Conservation (phyloP, 1,140 invertebrate species). For the Lordiphosa collinella region DNA sequence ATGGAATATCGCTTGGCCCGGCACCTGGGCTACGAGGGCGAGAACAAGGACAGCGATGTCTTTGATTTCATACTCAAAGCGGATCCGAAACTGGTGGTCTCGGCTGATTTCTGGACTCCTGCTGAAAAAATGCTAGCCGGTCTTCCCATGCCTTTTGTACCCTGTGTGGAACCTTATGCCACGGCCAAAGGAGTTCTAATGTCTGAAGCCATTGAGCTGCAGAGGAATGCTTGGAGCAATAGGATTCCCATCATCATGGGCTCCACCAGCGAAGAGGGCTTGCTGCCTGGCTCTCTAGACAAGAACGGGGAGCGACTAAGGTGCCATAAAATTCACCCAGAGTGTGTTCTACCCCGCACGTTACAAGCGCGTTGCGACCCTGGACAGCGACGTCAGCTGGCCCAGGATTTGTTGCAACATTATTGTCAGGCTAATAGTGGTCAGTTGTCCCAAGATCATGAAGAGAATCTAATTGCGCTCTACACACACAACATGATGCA, state of each 20-base stretch:
- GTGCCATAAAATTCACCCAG: slow-evolving; percentile 12
- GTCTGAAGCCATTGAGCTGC: slow-evolving; percentile 34
- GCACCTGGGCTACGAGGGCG: slow-evolving; percentile 57
- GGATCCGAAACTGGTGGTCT: slow-evolving; percentile 26
- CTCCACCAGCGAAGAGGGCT: slow-evolving; percentile 34
- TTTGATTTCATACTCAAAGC: slow-evolving; percentile 29
- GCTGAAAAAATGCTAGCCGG: slow-evolving; percentile 14
- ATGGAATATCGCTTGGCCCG: slow-evolving; percentile 58
- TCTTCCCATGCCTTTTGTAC: slow-evolving; percentile 8
- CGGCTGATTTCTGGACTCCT: slow-evolving; percentile 18
- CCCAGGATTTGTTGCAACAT: slow-evolving; percentile 21
- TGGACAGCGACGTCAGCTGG: slow-evolving; percentile 25
- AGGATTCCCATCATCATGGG: slow-evolving; percentile 57
- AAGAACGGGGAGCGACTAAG: slow-evolving; percentile 11
- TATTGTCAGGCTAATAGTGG: slow-evolving; percentile 18
- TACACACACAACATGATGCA: slow-evolving; percentile 60
- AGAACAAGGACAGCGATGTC: slow-evolving; percentile 36
- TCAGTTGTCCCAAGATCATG: background rate
- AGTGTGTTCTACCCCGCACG: slow-evolving; percentile 31
- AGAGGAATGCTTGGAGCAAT: slow-evolving; percentile 52
- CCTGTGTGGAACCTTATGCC: slow-evolving; percentile 39
- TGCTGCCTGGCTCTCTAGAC: background rate
- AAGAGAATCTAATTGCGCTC: slow-evolving; percentile 10
- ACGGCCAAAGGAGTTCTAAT: slow-evolving; percentile 31
- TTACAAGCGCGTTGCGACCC: slow-evolving; percentile 19